Conservation (phyloP, 2,888 invertebrate species). For the Lomographa bimaculata region DNA sequence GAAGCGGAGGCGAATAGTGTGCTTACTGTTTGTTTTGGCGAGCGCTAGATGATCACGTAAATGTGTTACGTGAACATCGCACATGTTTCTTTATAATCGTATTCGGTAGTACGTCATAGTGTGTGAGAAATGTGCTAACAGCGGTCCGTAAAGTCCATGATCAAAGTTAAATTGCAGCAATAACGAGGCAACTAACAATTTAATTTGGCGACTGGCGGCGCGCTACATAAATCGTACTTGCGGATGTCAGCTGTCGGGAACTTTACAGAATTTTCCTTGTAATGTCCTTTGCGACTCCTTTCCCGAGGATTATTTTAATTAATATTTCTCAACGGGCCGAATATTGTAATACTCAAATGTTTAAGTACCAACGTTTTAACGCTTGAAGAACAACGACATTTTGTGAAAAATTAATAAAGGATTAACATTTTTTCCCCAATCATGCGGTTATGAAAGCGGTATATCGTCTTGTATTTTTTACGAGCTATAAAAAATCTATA, state of each 20-base stretch:
- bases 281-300: constrained; percentile 76
- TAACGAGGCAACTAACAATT: constrained; percentile 75
- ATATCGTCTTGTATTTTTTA: too few species aligned
- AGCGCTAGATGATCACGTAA: constrained; percentile 38
- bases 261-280: constrained; percentile 74
- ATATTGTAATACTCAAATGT: constrained; percentile 35
- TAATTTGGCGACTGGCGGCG: constrained; percentile 68
- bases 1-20: constrained; percentile 2
- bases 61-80: constrained; percentile 7
- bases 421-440: too few species aligned
- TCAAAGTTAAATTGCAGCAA: constrained; percentile 75
- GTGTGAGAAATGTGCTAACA: not conserved
- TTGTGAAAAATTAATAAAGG: too few species aligned
- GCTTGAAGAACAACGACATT: too few species aligned
- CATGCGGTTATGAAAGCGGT: too few species aligned
- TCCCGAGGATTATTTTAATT: constrained; percentile 77
- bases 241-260: constrained; percentile 80
- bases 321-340: constrained; percentile 68
- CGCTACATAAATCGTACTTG: constrained; percentile 77
- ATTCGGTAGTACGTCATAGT: constrained; percentile 1
- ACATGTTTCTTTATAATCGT: constrained; percentile 1
- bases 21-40: constrained; percentile 17
- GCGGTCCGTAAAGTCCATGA: constrained; percentile 50
- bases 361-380: constrained; percentile 3
- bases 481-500: too few species aligned